These are phyloP conservation scores for Athalia cordata DNA, from an alignment of 2,888 invertebrate species.

Conservation along the genomic window DNA sequence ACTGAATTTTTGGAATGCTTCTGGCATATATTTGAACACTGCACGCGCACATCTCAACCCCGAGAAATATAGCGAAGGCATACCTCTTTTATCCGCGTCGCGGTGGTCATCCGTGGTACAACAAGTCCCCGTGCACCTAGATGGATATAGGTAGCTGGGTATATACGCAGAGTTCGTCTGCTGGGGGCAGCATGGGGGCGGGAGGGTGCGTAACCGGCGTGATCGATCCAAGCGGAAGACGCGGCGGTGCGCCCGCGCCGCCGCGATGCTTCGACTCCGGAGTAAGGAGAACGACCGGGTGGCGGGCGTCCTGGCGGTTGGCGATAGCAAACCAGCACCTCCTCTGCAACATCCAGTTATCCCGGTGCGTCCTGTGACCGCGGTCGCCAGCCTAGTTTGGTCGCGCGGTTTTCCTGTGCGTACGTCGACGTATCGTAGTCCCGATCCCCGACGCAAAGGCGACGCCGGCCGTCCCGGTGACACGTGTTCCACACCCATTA, in stretches of 20 bases:
- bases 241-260: conserved; percentile 47
- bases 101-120: conserved; percentile 4
- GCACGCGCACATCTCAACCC: neutral
- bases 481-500: too few species aligned
- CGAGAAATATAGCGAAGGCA: neutral
- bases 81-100: neutral
- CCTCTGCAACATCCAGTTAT: conserved; percentile 37
- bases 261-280: conserved; percentile 31
- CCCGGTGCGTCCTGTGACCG: conserved; percentile 26
- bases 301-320: conserved; percentile 29
- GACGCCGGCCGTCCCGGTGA: too few species aligned
- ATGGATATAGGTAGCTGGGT: neutral
- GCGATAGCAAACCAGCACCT: conserved; percentile 7
- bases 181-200: neutral
- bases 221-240: conserved; percentile 56
- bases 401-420: neutral
- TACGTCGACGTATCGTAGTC: conserved; percentile 23
- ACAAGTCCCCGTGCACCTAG: conserved; percentile 5
- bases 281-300: conserved; percentile 12
- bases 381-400: conserved; percentile 17
- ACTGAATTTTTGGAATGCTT: too few species aligned
- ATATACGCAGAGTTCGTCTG: neutral
- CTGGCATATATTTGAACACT: too few species aligned
- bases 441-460: too few species aligned
- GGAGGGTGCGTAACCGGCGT: conserved; percentile 49